phyloP scores from a whole-genome alignment of 2,113 vertebrate genomes.

The Pseudonaja textilis region DNA sequence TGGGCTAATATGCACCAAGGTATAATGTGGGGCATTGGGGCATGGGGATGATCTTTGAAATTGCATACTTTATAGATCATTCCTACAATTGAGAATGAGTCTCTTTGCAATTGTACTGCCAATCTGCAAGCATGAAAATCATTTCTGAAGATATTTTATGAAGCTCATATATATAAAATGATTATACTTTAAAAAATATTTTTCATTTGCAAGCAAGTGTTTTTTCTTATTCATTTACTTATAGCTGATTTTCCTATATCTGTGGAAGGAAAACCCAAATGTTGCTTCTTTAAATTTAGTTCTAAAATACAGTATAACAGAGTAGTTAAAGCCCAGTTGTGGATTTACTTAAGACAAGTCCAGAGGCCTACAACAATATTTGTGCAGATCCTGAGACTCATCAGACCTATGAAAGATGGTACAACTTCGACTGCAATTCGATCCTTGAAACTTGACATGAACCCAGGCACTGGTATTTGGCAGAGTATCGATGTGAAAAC shows the following conservation, averaged over 20 bases:
- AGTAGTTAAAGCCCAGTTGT: slow-evolving; percentile 91
- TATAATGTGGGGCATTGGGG: background rate
- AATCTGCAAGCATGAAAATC: background rate
- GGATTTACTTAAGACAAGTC: slow-evolving; percentile 90
- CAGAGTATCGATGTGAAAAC: slow-evolving; percentile 98
- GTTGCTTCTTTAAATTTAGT: slow-evolving; percentile 94
- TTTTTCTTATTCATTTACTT: slow-evolving; percentile 65
- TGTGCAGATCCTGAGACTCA: slow-evolving; percentile 93
- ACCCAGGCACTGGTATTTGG: slow-evolving; percentile 88
- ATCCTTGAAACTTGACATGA: slow-evolving; percentile 95
- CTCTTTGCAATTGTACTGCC: background rate
- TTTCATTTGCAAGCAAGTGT: slow-evolving; percentile 58
- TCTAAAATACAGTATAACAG: slow-evolving; percentile 91
- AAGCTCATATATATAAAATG: background rate
- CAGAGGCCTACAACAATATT: slow-evolving; percentile 88
- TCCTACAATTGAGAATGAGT: background rate
- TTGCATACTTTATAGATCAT: background rate
- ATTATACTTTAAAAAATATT: slow-evolving; percentile 30
- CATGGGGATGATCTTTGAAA: background rate
- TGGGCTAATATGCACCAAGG: background rate
- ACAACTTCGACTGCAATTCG: slow-evolving; percentile 88
- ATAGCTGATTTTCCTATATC: slow-evolving; percentile 85
- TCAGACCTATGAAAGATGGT: slow-evolving; percentile 87
- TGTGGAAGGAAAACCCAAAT: slow-evolving; percentile 86
- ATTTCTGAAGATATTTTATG: slow-evolving; percentile 17